A percentile compares a stretch with the other conserved stretches of the same genome.
phyloP scores from a whole-genome alignment of 2,797 vertebrate genomes.

The Diglossa cyanea region DNA sequence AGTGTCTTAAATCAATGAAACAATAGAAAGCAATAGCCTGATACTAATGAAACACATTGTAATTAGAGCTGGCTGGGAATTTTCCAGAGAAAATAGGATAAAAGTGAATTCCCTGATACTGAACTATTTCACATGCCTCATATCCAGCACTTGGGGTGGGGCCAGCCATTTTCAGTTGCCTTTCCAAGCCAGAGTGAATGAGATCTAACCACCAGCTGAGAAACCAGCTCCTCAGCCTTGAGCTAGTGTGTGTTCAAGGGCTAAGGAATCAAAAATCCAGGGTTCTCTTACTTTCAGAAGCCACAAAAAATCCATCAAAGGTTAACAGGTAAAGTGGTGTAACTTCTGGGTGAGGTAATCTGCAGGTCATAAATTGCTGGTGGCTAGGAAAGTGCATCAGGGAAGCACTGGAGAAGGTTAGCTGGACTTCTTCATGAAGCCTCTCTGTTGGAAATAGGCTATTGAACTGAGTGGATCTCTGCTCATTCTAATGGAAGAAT shows the following conservation, averaged over 20 bases:
- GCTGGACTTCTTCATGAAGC: not conserved
- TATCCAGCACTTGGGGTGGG: not conserved
- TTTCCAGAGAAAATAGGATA: not conserved
- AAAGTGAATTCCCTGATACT: not conserved
- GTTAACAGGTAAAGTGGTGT: not conserved
- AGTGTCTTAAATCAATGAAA: conserved; percentile 24
- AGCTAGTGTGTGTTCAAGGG: not conserved
- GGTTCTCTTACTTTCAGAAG: not conserved
- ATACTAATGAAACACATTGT: conserved; percentile 49
- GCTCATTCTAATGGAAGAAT: not conserved
- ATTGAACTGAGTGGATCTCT: not conserved
- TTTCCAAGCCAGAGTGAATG: not conserved
- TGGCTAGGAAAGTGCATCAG: not conserved
- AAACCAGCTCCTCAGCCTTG: not conserved
- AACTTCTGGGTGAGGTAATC: not conserved
- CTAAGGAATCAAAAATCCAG: not conserved
- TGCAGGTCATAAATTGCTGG: not conserved
- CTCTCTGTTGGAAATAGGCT: not conserved
- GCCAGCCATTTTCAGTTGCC: not conserved
- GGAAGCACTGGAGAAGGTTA: not conserved
- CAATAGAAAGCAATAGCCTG: conserved; percentile 50
- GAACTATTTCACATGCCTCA: not conserved
- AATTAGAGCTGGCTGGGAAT: conserved; percentile 39
- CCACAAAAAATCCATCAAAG: not conserved
- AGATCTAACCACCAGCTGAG: not conserved